Base-by-base conservation (phyloP, 2,888 invertebrate genomes). In the Nipponacmea schrenckii region DNA sequence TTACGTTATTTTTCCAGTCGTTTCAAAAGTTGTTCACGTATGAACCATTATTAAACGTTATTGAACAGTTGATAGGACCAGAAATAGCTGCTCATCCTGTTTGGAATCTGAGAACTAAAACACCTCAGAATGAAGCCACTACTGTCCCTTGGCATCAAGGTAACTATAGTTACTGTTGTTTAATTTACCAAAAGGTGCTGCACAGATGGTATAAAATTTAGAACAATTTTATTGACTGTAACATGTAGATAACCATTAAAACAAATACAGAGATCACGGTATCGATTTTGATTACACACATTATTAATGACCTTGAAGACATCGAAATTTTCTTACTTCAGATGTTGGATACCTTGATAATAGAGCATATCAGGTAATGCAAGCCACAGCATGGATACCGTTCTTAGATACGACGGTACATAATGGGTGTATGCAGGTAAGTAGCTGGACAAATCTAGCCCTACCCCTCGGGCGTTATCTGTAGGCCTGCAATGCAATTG, bases 61-160 rank as follows among this genome's bases (percentile, higher is more conserved):
- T 85, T 7, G 86, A 88, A 74, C 87, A 88, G 74, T 68, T 87
- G 24, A 80, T 87, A 73, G 87, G 87, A 14, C 80, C 83, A 8
- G 84, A 87, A 46, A 85, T 87, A 20, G 77, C 81, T 10, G 86
- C 86, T 15, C 83, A 84, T 75, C 87, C 87, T 0, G 85, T 86
- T 5, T 88, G 88, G 88, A 88, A 87, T 74, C 79, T 88, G 44
- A 75, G 88, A 39, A 83, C 86, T 17, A 88, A 88, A 72, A 85
- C 84, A 24, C 88, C 88, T 1, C 79, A 83, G 26, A 83, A 81
- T 70, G 84, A 83, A 62, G 83, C 84, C 12, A 82, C 84, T 14
- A 84, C 83, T 10, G 88, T 88, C 1, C 88, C 88, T 1, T 88
- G 88, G 88, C 88, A 88, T 76, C 88, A 88, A 80, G 87, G 85